Evolutionary conservation across 2,888 invertebrate species (phyloP), one percentile per base, ranked within the genome.

Genomic region (Exocentrus adspersus): DNA sequence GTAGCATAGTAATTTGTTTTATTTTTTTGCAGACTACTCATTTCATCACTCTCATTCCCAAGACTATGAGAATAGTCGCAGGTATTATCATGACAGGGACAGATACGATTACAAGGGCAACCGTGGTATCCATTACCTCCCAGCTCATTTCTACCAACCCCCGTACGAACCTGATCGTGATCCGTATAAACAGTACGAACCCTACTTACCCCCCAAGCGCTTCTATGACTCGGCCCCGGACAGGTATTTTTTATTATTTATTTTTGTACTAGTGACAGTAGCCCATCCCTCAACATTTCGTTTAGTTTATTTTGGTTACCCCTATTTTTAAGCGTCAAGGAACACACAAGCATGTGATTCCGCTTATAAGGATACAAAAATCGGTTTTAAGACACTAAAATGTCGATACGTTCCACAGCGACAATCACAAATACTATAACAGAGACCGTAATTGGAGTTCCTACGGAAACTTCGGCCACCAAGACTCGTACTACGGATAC

Each of bases 401-500:
- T n/a, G n/a, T n/a, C n/a, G n/a, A n/a, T n/a, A n/a, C n/a, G n/a
- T n/a, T n/a, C n/a, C n/a, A n/a, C n/a, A n/a, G n/a, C n/a, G n/a
- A n/a, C 24, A 32, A 51, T 46, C 48, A 61, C 50, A 61, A 32
- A 46, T 42, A 54, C 12, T 62, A 67, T 28, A 57, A 68, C 48
- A 63, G 76, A 64, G 68, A 69, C 51, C 60, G 74, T 45, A 78
- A 79, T 62, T 80, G 81, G 75, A 80, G 77, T 7, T 64, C 73
- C 62, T 89, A 90, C 71, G 88, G 87, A 1, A 79, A 81, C 60
- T 78, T 76, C 60, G 78, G 77, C 9, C 58, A 68, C 24, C 67
- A 61, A 5, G 66, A 73, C 56, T 68, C 67, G 6, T 60, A 67
- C 57, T 57, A 67, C 48, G 63, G 65, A 12, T 19, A 32, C 7